Evolutionary conservation across 2,888 invertebrate genomes (phyloP).

Genomic region (Holacanthella duospinosa): DNA sequence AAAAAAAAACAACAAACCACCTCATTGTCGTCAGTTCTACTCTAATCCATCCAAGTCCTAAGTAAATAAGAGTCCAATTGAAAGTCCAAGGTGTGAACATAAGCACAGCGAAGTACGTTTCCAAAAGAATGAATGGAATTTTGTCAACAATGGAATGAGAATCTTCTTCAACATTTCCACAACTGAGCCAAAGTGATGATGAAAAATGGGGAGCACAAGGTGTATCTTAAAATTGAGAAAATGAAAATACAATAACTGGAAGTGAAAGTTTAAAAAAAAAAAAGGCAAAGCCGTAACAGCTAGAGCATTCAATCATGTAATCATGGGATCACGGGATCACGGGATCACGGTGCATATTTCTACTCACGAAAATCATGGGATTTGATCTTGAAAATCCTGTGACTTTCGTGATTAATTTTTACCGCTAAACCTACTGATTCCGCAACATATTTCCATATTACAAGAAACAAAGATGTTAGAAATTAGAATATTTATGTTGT

Average conservation of each 20-base stretch:
- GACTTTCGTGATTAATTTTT: no score
- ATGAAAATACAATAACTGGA: no score
- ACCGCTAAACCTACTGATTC: no score
- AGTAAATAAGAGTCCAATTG: conserved; percentile 5
- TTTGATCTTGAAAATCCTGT: no score
- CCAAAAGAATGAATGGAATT: background rate
- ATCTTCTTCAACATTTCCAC: background rate
- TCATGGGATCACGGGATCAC: no score
- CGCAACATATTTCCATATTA: no score
- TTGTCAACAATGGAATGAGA: background rate
- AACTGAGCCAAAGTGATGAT: background rate
- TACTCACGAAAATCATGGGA: no score
- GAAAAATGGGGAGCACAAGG: conserved; percentile 6
- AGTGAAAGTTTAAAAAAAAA: background rate
- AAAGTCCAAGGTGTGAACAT: background rate
- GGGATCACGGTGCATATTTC: no score
- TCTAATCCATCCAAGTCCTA: background rate
- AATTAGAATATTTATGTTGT: no score
- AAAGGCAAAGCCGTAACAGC: background rate
- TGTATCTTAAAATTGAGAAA: background rate
- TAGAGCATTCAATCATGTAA: no score
- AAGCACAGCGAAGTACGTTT: background rate
- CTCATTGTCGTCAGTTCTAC: background rate
- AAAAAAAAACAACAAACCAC: no score
- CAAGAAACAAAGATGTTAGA: no score